These are phyloP conservation scores for Neosilurus hyrtlii DNA, from an alignment of 2,797 vertebrate genomes.

Conservation along the genomic window DNA sequence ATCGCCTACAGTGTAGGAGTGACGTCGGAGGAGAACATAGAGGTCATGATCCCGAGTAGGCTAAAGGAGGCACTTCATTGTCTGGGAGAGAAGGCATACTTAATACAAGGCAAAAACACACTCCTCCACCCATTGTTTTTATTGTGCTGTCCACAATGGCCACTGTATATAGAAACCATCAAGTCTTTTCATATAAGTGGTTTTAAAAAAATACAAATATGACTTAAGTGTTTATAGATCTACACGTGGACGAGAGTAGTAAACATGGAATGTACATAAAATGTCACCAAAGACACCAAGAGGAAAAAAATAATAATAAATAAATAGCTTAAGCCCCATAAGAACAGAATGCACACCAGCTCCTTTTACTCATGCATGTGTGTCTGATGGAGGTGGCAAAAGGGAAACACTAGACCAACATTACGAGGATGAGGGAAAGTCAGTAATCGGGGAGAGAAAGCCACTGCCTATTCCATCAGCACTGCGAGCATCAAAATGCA, in stretches of 20 bases:
- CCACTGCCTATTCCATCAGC: neutral
- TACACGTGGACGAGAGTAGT: neutral
- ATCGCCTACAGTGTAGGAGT: conserved; percentile 36
- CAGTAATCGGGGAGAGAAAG: conserved; percentile 1
- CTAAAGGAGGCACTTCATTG: conserved; percentile 37
- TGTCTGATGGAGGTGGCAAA: neutral
- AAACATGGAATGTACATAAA: neutral
- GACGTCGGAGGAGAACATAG: conserved; percentile 45
- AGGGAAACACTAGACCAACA: neutral
- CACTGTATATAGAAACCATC: neutral
- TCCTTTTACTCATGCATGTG: neutral
- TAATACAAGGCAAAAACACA: conserved; percentile 16
- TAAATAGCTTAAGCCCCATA: conserved; percentile 19
- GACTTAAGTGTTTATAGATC: neutral
- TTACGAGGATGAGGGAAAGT: neutral
- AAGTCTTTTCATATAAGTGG: neutral
- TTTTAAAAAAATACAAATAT: too few relatives aligned
- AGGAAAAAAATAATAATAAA: neutral
- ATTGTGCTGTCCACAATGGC: neutral
- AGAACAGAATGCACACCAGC: neutral
- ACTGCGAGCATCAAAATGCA: neutral
- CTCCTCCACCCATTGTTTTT: neutral
- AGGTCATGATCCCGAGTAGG: conserved; percentile 52
- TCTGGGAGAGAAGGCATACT: conserved; percentile 29
- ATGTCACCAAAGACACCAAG: neutral